These are phyloP conservation scores for Eutrigla gurnardus DNA, from an alignment of 2,797 vertebrate genomes.

Conservation along the genomic window DNA sequence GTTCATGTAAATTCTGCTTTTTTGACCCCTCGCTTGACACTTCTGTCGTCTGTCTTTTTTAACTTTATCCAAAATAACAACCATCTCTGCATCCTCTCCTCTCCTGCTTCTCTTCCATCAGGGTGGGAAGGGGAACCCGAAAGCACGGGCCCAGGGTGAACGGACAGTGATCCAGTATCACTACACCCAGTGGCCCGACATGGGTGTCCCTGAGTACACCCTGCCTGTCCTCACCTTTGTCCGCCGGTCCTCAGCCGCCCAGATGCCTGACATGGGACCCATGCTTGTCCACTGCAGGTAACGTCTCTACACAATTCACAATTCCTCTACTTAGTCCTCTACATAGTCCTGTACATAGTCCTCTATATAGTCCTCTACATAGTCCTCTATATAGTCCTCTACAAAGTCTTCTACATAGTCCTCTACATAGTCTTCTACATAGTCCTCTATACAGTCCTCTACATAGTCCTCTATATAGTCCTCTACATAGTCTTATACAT, in stretches of 20 bases:
- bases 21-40: background rate
- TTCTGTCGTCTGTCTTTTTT: background rate
- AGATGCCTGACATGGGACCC: constrained; percentile 89
- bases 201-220: constrained; percentile 94
- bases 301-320: too few relatives aligned
- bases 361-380: too few relatives aligned
- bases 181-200: constrained; percentile 97
- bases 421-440: too few relatives aligned
- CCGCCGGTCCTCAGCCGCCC: constrained; percentile 90
- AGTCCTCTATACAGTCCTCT: too few relatives aligned
- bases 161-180: constrained; percentile 93
- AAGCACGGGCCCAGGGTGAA: constrained; percentile 88
- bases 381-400: too few relatives aligned
- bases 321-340: too few relatives aligned
- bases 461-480: too few relatives aligned
- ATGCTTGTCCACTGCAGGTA: constrained; percentile 96
- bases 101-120: constrained; percentile 44
- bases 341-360: too few relatives aligned
- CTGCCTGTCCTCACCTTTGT: constrained; percentile 94
- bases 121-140: constrained; percentile 91
- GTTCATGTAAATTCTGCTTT: background rate
- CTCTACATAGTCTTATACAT: too few relatives aligned
- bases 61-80: background rate
- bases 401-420: too few relatives aligned
- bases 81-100: background rate